phyloP scores from a whole-genome alignment of 2,888 invertebrate genomes.

The Limnephilus rhombicus region DNA sequence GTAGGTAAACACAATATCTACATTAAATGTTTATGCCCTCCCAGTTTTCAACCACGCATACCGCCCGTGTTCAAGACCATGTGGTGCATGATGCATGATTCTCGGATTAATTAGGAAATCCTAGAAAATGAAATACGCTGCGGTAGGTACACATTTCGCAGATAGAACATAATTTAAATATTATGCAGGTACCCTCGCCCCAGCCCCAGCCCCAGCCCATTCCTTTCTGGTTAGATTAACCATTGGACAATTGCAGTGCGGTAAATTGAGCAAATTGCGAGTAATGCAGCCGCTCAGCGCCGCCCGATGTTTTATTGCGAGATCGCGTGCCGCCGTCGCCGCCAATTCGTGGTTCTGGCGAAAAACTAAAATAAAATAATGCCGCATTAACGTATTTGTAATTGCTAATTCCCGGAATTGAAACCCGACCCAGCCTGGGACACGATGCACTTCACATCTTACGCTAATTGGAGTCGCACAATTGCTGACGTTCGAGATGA shows the following conservation, averaged over 20 bases:
- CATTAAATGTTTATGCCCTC: too few relatives aligned
- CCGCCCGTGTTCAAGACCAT: too few relatives aligned
- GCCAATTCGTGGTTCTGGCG: neutral
- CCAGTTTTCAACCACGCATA: too few relatives aligned
- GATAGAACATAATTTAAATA: neutral
- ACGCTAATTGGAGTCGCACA: slow-evolving; percentile 6
- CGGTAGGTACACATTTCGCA: slow-evolving; percentile 8
- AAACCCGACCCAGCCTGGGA: neutral
- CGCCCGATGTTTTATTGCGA: slow-evolving; percentile 61
- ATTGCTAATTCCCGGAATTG: slow-evolving; percentile 59
- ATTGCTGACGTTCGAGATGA: neutral
- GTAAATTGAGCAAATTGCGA: slow-evolving; percentile 63
- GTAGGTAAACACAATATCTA: too few relatives aligned
- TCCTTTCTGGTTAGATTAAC: slow-evolving; percentile 4
- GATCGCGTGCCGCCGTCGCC: slow-evolving; percentile 58
- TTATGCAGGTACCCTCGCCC: neutral
- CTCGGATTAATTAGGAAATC: too few relatives aligned
- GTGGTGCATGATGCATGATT: too few relatives aligned
- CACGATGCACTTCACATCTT: slow-evolving; percentile 24
- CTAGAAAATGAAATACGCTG: neutral
- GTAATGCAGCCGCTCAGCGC: slow-evolving; percentile 50
- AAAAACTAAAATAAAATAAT: slow-evolving; percentile 25
- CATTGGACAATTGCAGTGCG: slow-evolving; percentile 42
- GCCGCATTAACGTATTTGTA: slow-evolving; percentile 46
- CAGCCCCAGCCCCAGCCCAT: neutral